Conservation (phyloP, 2,797 vertebrate species). For the Pseudotriccus pelzelni region DNA sequence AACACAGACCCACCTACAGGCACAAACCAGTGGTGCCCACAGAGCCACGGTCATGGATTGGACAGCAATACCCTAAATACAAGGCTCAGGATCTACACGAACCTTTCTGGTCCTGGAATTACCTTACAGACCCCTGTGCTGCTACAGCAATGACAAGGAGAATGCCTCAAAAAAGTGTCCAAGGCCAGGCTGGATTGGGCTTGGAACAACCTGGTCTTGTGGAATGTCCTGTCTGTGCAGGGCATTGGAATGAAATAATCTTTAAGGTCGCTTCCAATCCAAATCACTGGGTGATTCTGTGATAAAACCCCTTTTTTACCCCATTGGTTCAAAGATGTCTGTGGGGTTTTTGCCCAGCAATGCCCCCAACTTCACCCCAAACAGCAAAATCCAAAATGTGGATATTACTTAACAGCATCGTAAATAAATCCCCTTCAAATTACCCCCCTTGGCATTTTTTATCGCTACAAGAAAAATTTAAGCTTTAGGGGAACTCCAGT, state of each 20-base stretch:
- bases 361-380: background rate
- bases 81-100: background rate
- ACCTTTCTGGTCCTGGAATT: background rate
- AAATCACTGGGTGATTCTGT: background rate
- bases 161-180: background rate
- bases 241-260: background rate
- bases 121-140: background rate
- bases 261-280: background rate
- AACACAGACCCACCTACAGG: background rate
- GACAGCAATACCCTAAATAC: background rate
- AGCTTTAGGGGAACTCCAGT: background rate
- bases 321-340: fast-evolving
- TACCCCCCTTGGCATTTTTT: background rate
- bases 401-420: background rate
- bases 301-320: background rate
- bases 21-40: fast-evolving
- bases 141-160: background rate
- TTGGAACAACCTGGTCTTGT: background rate
- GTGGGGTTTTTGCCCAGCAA: background rate
- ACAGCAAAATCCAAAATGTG: background rate
- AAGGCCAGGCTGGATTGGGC: background rate
- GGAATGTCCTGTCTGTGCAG: background rate
- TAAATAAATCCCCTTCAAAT: slow-evolving; percentile 13
- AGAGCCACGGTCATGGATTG: fast-evolving
- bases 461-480: background rate